Evolutionary conservation across 2,888 invertebrate genomes (phyloP), one percentile per base, ranked within the genome.

Genomic region (Xanthia icteritia): DNA sequence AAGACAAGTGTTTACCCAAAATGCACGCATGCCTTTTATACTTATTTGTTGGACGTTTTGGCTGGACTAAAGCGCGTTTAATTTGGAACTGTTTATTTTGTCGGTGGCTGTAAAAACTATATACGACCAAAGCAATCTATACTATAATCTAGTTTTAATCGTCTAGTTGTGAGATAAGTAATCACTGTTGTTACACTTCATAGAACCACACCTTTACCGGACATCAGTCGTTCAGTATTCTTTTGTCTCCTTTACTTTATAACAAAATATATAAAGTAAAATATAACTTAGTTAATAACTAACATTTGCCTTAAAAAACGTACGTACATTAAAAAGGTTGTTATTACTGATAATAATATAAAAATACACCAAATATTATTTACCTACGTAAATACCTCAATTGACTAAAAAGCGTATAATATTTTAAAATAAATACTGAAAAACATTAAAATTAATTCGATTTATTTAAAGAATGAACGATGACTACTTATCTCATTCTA

Each of bases 91-190:
- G n/a, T 81, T 81, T 69, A 81, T 86, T 85, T 82, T 67, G 78
- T 84, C 84, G 78, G 87, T 92, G 91, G 90, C 91, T 91, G 79
- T 87, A 83, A 84, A 86, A 89, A 91, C 92, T 92, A 91, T 89
- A 90, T 90, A 90, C 91, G 94, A 94, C 94, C 94, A 94, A 94
- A 94, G 93, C 94, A 93, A 94, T 93, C 90, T 93, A 77, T 85
- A 92, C 85, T 90, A 82, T 92, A 93, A 92, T 88, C 89, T 93
- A 93, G 91, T 86, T 91, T 68, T 93, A 92, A 91, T 88, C 42
- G 61, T 87, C 82, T 89, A 87, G 79, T 77, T 82, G 76, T 87
- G 89, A 89, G 87, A 85, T 88, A 86, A 91, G 90, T 90, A 89
- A 89, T 91, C 89, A 90, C 86, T 85, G 70, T 84, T 81, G 69